Conservation (phyloP, 2,888 invertebrate species). For the Theodoxus fluviatilis region DNA sequence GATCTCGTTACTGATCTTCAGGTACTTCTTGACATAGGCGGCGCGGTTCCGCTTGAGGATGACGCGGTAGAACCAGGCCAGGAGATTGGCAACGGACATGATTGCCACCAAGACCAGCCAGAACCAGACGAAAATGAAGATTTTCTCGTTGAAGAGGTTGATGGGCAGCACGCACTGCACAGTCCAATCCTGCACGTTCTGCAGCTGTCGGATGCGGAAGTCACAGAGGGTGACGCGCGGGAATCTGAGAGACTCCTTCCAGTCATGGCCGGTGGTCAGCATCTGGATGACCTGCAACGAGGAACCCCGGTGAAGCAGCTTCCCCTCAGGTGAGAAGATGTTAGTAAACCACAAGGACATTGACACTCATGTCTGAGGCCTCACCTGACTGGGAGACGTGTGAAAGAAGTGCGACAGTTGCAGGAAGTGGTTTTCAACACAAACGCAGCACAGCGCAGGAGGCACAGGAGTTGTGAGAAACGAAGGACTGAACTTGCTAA, state of each 20-base stretch:
- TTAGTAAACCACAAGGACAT: no score
- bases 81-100: slow-evolving; percentile 41
- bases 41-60: slow-evolving; percentile 48
- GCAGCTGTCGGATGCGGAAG: slow-evolving; percentile 54
- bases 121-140: slow-evolving; percentile 60
- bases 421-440: no score
- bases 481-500: no score
- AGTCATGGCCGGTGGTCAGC: slow-evolving; percentile 30
- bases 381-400: no score
- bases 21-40: slow-evolving; percentile 51
- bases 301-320: no score
- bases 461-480: no score
- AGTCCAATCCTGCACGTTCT: slow-evolving; percentile 54
- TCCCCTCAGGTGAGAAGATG: no score
- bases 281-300: slow-evolving; percentile 31
- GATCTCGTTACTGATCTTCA: slow-evolving; percentile 39
- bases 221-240: slow-evolving; percentile 57
- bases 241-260: slow-evolving; percentile 50
- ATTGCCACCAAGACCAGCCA: slow-evolving; percentile 52
- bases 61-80: slow-evolving; percentile 48
- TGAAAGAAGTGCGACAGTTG: no score
- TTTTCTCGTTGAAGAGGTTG: slow-evolving; percentile 58
- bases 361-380: no score
- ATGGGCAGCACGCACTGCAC: slow-evolving; percentile 58
- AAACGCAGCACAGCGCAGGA: no score